Evolutionary conservation across 2,888 invertebrate genomes (phyloP), one percentile per base, ranked within the genome.

Genomic region (Agrochola litura): DNA sequence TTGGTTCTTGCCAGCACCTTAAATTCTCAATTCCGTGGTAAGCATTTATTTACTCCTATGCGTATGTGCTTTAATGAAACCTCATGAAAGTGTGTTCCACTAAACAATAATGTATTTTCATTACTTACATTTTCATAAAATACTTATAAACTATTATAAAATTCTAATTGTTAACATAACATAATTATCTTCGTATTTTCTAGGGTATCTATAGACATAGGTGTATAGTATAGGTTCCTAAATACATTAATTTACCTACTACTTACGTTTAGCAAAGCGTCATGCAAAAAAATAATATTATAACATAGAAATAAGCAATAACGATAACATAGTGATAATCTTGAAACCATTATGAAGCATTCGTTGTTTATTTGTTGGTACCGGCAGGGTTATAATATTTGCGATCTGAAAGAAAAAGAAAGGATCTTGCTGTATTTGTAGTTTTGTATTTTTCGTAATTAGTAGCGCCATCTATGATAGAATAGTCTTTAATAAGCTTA

Each of bases 351-450:
- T 41, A 12, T 83, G 67, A 19, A 85, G 76, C 41, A 63, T 82
- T 9, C n/a, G 66, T 77, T 85, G 91, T 56, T 64, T 75, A 49
- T 81, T 76, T 73, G 91, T 94, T 49, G 90, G 85, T 43, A 92
- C 73, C 0, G 95, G 95, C 37, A 96, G 70, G 0, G 92, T 89
- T 72, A 96, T 93, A 52, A 95, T 90, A 76, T 96, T 96, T 5
- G 93, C 82, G 9, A 95, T 80, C 96, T 96, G 94, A 78, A 95
- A 94, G 70, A 89, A 87, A 88, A 66, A 14, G 16, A 30, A 25
- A 67, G 3, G 78, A 69, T 22, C 25, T 49, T 73, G 9, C 19
- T 58, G 6, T 25, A 16, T 54, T 43, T 12, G 3, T 12, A 5
- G 3, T 30, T 6, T 60, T 22, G 12, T 43, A 30, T 0, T 43